Conservation (phyloP, 1,140 invertebrate genomes). For the Drosophila lini region DNA sequence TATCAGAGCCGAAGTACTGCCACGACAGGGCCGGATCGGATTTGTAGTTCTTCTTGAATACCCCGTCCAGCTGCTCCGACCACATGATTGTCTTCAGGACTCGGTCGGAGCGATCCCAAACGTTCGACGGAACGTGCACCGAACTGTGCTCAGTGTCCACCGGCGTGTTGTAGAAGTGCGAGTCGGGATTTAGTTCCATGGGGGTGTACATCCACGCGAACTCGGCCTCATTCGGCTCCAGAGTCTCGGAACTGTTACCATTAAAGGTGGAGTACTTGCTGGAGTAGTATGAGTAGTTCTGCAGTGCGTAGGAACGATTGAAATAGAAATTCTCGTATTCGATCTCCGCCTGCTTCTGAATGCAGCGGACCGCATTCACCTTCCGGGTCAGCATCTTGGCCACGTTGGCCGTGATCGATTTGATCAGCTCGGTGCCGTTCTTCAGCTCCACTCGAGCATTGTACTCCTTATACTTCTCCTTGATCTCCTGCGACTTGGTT, state of each 20-base stretch:
- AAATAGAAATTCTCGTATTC: constrained; percentile 87
- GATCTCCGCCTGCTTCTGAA: constrained; percentile 88
- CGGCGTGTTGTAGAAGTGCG: constrained; percentile 93
- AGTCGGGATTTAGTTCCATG: constrained; percentile 88
- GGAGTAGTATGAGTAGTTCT: constrained; percentile 88
- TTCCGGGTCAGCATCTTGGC: constrained; percentile 91
- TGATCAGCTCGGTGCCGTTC: constrained; percentile 90
- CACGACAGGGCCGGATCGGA: constrained; percentile 95
- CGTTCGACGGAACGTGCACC: constrained; percentile 97
- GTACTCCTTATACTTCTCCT: constrained; percentile 89
- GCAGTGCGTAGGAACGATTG: constrained; percentile 77
- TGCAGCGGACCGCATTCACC: constrained; percentile 92
- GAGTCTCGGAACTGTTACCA: constrained; percentile 56
- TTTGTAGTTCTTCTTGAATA: constrained; percentile 94
- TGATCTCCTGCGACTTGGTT: constrained; percentile 87
- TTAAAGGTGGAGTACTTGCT: constrained; percentile 88
- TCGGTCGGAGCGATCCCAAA: constrained; percentile 90
- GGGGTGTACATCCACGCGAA: constrained; percentile 79
- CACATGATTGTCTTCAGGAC: constrained; percentile 92
- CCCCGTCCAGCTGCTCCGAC: constrained; percentile 93
- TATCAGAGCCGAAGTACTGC: constrained; percentile 98
- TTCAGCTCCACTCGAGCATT: constrained; percentile 90
- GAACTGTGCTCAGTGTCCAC: constrained; percentile 94
- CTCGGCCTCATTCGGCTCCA: constrained; percentile 29
- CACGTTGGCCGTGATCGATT: constrained; percentile 90